Base-by-base conservation (phyloP, 2,113 vertebrate genomes). In the Columba livia region DNA sequence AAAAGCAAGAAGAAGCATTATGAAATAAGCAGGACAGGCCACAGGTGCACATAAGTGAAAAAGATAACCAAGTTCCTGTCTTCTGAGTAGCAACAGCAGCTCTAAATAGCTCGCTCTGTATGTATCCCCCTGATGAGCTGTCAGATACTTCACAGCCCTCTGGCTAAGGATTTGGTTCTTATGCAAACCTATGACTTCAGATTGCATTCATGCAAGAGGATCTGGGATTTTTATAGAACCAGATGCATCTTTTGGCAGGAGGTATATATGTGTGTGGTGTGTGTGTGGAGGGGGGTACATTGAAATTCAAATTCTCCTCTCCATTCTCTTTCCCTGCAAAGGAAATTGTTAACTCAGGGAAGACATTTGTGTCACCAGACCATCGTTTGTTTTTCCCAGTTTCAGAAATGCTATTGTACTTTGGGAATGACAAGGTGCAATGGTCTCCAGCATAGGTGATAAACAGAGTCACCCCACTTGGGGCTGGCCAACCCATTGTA, bases 191-290 rank as follows among this genome's bases (percentile, higher is more conserved):
- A 44, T 93, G 84, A 86, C 90, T 97, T 96, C 66, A 93, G 69
- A 94, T 92, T 90, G 86, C 86, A 92, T 93, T 96, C 80, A 90
- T 20, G 26, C 88, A 92, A 95, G 61, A 86, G 92, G 83, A 92
- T 90, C 47, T 58, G 69, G 79, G 86, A 75, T 95, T 93, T 96
- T 97, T 95, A 87, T 87, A 94, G 89, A 93, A 86, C 93, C 96
- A 97, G 96, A 96, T 95, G 96, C 84, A 79, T 95, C 69, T 90
- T 96, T 95, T 97, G 96, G 92, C 96, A 96, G 92, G 90, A 92
- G 85, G 77, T 75, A 29, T 53, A n/a, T 70, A 24, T 58, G 44
- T 0, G 0, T 50, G 61, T 4, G 20, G 42, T 28, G 42, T n/a
- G 53, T 47, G 21, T 54, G 17, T 70, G 44, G 21, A 67, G 47